Evolutionary conservation across 2,797 vertebrate genomes (phyloP), one percentile per base, ranked within the genome.

Genomic region (Todus mexicanus): DNA sequence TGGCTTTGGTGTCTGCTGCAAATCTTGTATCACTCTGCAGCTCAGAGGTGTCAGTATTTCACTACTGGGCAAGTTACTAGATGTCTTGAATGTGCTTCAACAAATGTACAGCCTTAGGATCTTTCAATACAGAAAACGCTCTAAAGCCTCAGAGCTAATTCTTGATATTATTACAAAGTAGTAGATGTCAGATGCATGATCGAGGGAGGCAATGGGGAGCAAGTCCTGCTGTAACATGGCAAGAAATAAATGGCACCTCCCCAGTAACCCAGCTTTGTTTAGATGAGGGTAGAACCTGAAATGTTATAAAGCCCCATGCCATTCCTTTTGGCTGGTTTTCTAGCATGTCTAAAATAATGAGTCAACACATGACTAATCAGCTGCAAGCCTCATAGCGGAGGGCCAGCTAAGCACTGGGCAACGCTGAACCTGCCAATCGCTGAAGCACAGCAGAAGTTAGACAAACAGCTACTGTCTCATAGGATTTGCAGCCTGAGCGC

Each of bases 321-420:
- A 7, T 29, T 89, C 8, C 42, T 80, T 59, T 76, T 61, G 88
- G 23, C 38, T 60, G 51, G 5, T 71, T 83, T 75, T 54, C 53
- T 77, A 53, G 21, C 10, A 21, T 15, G 48, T 80, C 71, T 90
- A 92, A 93, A 93, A 87, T 83, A 92, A 82, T 68, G 73, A 95
- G 47, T 73, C 13, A 43, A 43, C 48, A 47, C 74, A 56, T 80
- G 77, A 82, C 64, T 80, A n/a, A 92, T 70, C 56, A 91, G 73
- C 70, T 66, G 81, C 53, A 48, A 89, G 61, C 57, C 89, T 68
- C 31, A 29, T 33, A 85, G 76, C 43, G 35, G n/a, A 81, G 53
- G 66, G 54, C 70, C 73, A 69, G 56, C 2, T 0, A 12, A 73
- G 43, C 54, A 6, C 51, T 20, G 15, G 26, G 79, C 91, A 83